A percentile compares a stretch with the other conserved stretches of the same genome.
Evolutionary conservation across 2,113 vertebrate genomes (phyloP).

Genomic region (Heliornis fulica): DNA sequence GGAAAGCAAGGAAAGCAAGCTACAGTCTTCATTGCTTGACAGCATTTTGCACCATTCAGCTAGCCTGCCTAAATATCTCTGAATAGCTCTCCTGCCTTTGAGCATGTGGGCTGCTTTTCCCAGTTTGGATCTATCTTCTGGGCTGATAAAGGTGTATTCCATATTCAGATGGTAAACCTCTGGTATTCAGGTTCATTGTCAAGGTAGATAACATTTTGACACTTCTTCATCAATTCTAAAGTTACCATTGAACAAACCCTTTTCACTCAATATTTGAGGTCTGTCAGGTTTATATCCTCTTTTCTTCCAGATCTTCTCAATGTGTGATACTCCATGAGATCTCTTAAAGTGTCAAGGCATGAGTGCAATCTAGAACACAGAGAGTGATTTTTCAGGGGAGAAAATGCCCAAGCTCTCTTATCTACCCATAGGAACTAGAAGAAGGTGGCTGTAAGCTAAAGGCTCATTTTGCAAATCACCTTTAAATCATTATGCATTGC

Average conservation of each 20-base stretch:
- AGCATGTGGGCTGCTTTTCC: not conserved
- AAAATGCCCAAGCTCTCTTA: not conserved
- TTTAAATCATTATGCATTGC: not conserved
- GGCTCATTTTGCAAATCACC: not conserved
- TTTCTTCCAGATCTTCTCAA: not conserved
- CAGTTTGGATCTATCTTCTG: not conserved
- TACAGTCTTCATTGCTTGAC: not conserved
- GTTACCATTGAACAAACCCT: not conserved
- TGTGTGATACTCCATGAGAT: not conserved
- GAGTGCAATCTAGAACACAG: not conserved
- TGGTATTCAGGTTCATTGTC: not conserved
- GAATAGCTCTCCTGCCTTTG: not conserved
- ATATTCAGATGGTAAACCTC: not conserved
- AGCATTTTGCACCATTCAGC: not conserved
- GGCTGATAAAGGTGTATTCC: not conserved
- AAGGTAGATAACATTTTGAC: not conserved
- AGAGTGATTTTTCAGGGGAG: not conserved
- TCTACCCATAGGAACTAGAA: not conserved
- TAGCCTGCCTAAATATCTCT: not conserved
- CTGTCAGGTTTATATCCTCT: not conserved
- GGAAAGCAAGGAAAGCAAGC: not conserved
- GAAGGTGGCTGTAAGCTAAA: not conserved
- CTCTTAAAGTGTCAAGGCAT: not conserved
- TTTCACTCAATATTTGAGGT: not conserved
- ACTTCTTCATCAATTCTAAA: not conserved